These are phyloP conservation scores for Centruroides vittatus DNA, from an alignment of 1,140 invertebrate species.

Conservation along the genomic window DNA sequence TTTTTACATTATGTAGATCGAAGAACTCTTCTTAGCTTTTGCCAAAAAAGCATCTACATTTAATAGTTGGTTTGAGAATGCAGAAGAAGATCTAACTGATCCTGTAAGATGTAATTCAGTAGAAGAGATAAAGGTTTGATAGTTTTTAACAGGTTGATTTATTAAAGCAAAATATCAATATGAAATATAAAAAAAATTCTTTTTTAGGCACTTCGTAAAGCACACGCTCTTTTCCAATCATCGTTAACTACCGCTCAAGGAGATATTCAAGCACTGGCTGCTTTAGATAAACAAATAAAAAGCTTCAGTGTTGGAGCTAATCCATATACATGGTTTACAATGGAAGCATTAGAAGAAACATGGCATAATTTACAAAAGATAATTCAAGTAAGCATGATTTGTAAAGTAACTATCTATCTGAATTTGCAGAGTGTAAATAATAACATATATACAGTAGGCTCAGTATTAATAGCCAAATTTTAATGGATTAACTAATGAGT, in stretches of 20 bases:
- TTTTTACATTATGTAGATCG: neutral
- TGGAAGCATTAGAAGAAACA: slow-evolving; percentile 98
- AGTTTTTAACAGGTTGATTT: neutral
- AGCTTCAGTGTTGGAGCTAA: slow-evolving; percentile 97
- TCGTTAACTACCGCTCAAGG: slow-evolving; percentile 89
- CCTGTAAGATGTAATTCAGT: slow-evolving; percentile 64
- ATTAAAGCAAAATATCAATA: neutral
- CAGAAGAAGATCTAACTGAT: slow-evolving; percentile 96
- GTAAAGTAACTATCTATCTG: neutral
- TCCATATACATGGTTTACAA: slow-evolving; percentile 99
- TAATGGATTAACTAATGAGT: no score
- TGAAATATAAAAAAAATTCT: neutral
- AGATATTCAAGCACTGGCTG: slow-evolving; percentile 91
- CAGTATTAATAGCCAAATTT: no score
- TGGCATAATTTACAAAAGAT: slow-evolving; percentile 99
- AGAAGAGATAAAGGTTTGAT: slow-evolving; percentile 54
- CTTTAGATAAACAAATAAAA: slow-evolving; percentile 94
- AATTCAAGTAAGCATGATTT: slow-evolving; percentile 44
- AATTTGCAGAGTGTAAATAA: neutral
- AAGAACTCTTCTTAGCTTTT: slow-evolving; percentile 45
- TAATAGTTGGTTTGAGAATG: slow-evolving; percentile 99
- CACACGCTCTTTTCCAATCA: slow-evolving; percentile 94
- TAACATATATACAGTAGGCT: no score
- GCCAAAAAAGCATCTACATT: slow-evolving; percentile 98
- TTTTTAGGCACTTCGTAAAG: slow-evolving; percentile 68